These are phyloP conservation scores for Megaceryle alcyon DNA, from an alignment of 2,797 vertebrate genomes.

Conservation along the genomic window DNA sequence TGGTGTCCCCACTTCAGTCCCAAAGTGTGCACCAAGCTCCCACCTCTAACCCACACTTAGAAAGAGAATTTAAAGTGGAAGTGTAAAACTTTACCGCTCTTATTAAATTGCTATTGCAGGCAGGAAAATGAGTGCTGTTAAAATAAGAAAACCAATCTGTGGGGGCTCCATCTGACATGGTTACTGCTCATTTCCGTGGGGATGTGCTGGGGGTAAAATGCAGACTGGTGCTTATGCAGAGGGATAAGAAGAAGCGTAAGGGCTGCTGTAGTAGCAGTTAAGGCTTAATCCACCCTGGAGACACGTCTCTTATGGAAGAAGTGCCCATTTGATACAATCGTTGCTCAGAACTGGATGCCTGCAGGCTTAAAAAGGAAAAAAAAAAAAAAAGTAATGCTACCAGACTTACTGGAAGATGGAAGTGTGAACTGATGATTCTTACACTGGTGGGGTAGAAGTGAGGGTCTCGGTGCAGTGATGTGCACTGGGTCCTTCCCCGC, in stretches of 20 bases:
- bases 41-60: accelerated
- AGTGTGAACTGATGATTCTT: background rate
- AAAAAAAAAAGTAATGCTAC: background rate
- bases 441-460: background rate
- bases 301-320: background rate
- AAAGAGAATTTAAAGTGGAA: background rate
- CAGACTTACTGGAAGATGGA: background rate
- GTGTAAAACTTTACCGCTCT: background rate
- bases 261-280: background rate
- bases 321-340: background rate
- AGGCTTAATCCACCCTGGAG: background rate
- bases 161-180: accelerated
- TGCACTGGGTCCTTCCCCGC: background rate
- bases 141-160: background rate
- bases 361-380: background rate
- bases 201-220: background rate
- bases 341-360: background rate
- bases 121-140: background rate
- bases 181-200: background rate
- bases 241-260: background rate
- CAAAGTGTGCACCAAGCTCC: accelerated
- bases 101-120: background rate
- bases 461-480: background rate
- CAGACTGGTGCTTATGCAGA: background rate
- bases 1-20: background rate